Evolutionary conservation across 2,113 vertebrate genomes (phyloP).

Genomic region (Pterocles burchelli): DNA sequence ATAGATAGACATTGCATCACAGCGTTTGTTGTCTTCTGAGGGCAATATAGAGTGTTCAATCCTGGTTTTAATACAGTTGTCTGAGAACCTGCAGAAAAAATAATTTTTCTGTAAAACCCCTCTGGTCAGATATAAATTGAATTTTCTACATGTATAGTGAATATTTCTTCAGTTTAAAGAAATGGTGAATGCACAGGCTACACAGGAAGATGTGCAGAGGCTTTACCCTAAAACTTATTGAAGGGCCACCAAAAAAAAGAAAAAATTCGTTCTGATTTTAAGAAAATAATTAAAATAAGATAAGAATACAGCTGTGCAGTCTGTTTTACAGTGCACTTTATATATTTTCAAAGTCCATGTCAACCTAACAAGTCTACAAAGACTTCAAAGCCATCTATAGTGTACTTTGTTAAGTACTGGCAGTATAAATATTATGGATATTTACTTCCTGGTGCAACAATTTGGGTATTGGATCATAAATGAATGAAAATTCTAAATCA

Average conservation of each 20-base stretch:
- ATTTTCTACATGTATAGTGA: neutral
- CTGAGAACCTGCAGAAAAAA: neutral
- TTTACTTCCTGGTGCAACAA: neutral
- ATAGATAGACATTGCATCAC: accelerated
- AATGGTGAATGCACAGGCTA: neutral
- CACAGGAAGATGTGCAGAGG: neutral
- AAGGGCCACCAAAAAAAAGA: neutral
- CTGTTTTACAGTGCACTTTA: neutral
- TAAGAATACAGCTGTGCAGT: neutral
- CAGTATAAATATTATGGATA: neutral
- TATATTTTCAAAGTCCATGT: neutral
- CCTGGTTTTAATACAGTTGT: neutral
- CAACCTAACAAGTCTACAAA: neutral
- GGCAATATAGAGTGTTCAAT: neutral
- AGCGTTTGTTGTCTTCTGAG: neutral
- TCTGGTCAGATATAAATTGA: neutral
- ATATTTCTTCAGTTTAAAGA: neutral
- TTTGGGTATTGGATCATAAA: neutral
- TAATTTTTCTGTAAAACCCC: neutral
- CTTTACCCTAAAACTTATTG: neutral
- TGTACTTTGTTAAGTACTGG: neutral
- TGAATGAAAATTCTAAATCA: neutral
- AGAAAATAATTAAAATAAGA: neutral
- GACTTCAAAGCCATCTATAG: neutral
- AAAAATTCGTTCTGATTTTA: neutral